phyloP scores from a whole-genome alignment of 2,888 invertebrate species.

The Eupithecia inturbata region DNA sequence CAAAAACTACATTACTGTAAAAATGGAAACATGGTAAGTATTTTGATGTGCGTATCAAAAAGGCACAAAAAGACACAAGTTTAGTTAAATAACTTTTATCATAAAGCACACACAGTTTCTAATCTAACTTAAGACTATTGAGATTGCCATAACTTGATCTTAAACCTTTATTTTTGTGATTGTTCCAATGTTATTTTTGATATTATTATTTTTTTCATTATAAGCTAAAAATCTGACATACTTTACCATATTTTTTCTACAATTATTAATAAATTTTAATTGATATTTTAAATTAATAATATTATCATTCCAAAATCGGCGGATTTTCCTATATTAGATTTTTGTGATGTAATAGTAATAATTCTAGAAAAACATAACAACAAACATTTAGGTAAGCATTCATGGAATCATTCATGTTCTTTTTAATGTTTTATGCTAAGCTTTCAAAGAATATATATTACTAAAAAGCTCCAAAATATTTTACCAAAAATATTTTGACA shows the following conservation, averaged over 20 bases:
- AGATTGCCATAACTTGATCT: slow-evolving; percentile 5
- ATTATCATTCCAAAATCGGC: slow-evolving; percentile 43
- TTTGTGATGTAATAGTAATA: slow-evolving; percentile 34
- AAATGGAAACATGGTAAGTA: slow-evolving; percentile 1
- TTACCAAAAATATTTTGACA: no score
- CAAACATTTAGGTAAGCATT: background rate
- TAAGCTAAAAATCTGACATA: background rate
- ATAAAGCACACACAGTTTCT: slow-evolving; percentile 1
- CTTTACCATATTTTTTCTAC: background rate
- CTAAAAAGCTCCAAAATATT: no score
- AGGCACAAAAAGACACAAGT: slow-evolving; percentile 4
- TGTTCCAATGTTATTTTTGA: background rate
- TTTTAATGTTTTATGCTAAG: background rate
- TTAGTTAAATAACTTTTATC: background rate
- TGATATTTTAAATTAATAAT: slow-evolving; percentile 29
- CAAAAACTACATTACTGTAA: slow-evolving; percentile 2
- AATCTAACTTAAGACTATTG: slow-evolving; percentile 2
- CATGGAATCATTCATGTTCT: background rate
- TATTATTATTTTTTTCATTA: background rate
- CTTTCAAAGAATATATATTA: no score
- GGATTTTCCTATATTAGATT: slow-evolving; percentile 39
- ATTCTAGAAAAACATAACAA: background rate
- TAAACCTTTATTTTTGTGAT: background rate
- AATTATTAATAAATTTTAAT: background rate
- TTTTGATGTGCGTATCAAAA: slow-evolving; percentile 4